phyloP scores from a whole-genome alignment of 2,797 vertebrate species.

The Adelosebastes latens region DNA sequence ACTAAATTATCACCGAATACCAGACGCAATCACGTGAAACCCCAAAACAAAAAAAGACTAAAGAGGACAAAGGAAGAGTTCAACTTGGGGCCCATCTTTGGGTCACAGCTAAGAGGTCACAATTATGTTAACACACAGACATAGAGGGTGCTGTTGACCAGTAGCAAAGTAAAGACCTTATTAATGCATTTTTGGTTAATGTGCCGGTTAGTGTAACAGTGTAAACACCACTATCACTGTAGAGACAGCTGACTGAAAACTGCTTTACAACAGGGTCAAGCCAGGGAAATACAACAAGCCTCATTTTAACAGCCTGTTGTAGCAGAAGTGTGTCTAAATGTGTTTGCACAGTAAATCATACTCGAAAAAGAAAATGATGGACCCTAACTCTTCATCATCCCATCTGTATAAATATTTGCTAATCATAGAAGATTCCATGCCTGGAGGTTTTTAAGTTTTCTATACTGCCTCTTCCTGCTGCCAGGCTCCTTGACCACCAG shows the following conservation, averaged over 20 bases:
- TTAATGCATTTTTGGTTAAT: not conserved
- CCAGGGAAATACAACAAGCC: not conserved
- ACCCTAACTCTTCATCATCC: not conserved
- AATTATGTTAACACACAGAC: not conserved
- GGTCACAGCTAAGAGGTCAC: not conserved
- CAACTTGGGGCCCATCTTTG: not conserved
- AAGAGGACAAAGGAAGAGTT: not conserved
- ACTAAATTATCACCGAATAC: not conserved
- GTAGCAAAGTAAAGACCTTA: not conserved
- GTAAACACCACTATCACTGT: not conserved
- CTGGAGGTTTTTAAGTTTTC: not conserved
- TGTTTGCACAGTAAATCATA: not conserved
- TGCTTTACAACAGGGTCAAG: not conserved
- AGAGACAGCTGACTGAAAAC: not conserved
- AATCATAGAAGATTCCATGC: not conserved
- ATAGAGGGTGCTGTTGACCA: not conserved
- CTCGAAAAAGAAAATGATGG: not conserved
- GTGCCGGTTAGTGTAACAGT: not conserved
- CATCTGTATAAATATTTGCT: not conserved
- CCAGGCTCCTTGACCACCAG: slow-evolving; percentile 5
- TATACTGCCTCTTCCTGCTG: not conserved
- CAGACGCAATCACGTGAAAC: not conserved
- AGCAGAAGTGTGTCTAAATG: not conserved
- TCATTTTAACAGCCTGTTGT: not conserved
- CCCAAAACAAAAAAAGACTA: not conserved